phyloP scores from a whole-genome alignment of 1,140 invertebrate species.

The Caerostris darwini region DNA sequence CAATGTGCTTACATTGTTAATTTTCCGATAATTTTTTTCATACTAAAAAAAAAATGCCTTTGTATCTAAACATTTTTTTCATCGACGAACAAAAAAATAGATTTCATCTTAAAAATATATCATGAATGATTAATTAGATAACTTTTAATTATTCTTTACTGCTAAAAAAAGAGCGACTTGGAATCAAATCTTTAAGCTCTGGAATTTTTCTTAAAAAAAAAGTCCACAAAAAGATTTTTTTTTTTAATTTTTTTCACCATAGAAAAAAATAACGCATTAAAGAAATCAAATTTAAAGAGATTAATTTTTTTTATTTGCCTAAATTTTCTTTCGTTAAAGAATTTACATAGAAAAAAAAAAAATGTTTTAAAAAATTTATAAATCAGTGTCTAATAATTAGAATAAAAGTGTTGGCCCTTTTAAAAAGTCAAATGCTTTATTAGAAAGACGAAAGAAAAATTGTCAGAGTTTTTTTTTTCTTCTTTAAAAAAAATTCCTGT shows the following conservation, averaged over 20 bases:
- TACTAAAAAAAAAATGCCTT: background rate
- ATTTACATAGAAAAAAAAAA: background rate
- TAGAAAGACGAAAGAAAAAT: background rate
- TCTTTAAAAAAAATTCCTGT: too few relatives aligned
- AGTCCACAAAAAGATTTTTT: background rate
- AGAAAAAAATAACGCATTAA: slow-evolving; percentile 1
- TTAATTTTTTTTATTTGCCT: background rate
- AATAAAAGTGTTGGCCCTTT: slow-evolving; percentile 42
- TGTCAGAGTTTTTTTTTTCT: background rate
- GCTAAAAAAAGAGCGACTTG: background rate
- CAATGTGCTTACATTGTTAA: background rate
- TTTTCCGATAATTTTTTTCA: background rate
- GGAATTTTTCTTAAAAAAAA: background rate
- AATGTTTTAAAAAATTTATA: background rate
- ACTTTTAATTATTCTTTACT: slow-evolving; percentile 28
- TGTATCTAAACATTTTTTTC: slow-evolving; percentile 1
- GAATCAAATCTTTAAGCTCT: slow-evolving; percentile 13
- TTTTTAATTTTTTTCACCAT: background rate
- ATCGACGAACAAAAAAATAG: background rate
- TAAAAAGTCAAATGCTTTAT: slow-evolving; percentile 37
- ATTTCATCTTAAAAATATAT: slow-evolving; percentile 28
- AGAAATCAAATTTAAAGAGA: slow-evolving; percentile 27
- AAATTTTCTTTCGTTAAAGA: background rate
- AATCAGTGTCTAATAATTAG: slow-evolving; percentile 51
- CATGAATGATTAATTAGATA: slow-evolving; percentile 32